These are phyloP conservation scores for Halictus rubicundus DNA, from an alignment of 1,140 invertebrate genomes.

Conservation along the genomic window DNA sequence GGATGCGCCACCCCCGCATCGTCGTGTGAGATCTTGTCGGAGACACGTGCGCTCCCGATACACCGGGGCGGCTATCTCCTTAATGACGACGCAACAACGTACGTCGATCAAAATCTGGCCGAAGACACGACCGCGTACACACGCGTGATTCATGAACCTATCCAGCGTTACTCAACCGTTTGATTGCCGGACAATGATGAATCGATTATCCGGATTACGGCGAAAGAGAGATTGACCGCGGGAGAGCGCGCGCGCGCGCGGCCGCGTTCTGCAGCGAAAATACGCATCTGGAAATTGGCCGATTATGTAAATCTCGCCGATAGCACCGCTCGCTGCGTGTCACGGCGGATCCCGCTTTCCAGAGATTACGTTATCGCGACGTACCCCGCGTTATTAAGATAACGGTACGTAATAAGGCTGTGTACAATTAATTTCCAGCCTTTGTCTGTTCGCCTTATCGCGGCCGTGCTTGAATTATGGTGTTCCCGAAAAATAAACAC, in stretches of 20 bases:
- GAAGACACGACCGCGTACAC: background rate
- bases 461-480: background rate
- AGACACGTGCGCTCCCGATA: background rate
- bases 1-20: no score
- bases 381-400: conserved; percentile 9
- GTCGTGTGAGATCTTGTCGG: no score
- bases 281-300: conserved; percentile 25
- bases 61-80: background rate
- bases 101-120: conserved; percentile 1
- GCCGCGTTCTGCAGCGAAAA: background rate
- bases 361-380: conserved; percentile 8
- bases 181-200: conserved; percentile 31
- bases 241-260: background rate
- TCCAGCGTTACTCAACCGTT: conserved; percentile 11
- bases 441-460: background rate
- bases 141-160: conserved; percentile 13
- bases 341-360: conserved; percentile 13
- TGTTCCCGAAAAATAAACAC: background rate
- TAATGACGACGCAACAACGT: background rate
- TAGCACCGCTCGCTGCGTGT: background rate
- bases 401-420: background rate
- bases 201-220: conserved; percentile 39
- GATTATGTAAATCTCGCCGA: conserved; percentile 29
- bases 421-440: background rate
- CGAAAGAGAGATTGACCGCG: conserved; percentile 15